phyloP scores from a whole-genome alignment of 2,113 vertebrate species.

The Myotis brandtii region DNA sequence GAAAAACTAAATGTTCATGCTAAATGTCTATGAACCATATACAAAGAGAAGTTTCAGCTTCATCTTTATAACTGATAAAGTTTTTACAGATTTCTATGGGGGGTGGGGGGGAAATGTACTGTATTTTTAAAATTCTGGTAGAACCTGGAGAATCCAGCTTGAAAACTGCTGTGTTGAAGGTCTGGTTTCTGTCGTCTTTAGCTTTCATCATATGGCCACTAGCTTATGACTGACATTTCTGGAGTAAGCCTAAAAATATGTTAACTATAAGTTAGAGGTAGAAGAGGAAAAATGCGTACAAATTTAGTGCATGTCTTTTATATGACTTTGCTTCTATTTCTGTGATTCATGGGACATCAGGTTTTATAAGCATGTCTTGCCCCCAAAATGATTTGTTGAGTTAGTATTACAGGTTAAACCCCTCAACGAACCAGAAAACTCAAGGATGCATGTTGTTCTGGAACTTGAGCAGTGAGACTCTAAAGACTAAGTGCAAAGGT shows the following conservation, averaged over 20 bases:
- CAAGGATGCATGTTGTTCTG: background rate
- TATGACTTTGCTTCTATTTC: constrained; percentile 57
- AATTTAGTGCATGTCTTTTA: constrained; percentile 43
- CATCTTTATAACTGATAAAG: background rate
- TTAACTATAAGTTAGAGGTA: constrained; percentile 67
- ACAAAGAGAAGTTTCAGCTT: background rate
- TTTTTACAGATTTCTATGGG: background rate
- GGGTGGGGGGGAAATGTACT: background rate
- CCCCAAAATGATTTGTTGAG: background rate
- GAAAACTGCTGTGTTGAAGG: background rate
- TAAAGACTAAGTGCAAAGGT: background rate
- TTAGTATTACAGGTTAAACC: constrained; percentile 31
- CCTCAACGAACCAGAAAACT: background rate
- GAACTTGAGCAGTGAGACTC: background rate
- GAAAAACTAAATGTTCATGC: background rate
- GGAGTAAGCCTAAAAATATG: constrained; percentile 47
- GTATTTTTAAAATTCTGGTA: background rate
- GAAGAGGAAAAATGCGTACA: constrained; percentile 35
- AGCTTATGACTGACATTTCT: constrained; percentile 29
- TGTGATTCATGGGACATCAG: background rate
- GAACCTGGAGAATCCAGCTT: background rate
- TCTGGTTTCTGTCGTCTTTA: background rate
- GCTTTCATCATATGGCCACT: constrained; percentile 4
- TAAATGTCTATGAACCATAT: background rate
- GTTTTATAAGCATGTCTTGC: background rate